Percentiles rank a stretch among this genome's conserved stretches.
Evolutionary conservation across 2,888 invertebrate genomes (phyloP).

Genomic region (Leucophenga montana): DNA sequence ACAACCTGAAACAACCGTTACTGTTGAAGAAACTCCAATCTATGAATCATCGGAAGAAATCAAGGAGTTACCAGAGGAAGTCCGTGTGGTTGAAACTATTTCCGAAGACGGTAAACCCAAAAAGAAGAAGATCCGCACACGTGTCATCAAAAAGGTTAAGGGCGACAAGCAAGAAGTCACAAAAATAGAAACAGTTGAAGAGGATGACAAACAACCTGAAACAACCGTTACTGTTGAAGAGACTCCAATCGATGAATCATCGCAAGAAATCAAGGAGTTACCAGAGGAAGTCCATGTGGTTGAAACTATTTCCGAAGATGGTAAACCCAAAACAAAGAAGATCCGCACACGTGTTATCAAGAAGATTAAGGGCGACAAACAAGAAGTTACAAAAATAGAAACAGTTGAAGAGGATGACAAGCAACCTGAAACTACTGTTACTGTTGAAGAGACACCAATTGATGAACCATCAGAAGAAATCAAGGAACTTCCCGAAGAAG

Average conservation of each 20-base stretch:
- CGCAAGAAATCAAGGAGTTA: too few relatives aligned
- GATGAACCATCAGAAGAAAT: constrained; percentile 24
- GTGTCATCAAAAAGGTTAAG: constrained; percentile 26
- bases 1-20: constrained; percentile 22
- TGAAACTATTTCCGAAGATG: too few relatives aligned
- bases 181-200: constrained; percentile 30
- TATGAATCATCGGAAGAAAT: constrained; percentile 21
- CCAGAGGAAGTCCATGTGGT: too few relatives aligned
- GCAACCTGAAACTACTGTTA: constrained; percentile 42
- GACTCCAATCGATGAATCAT: constrained; percentile 20
- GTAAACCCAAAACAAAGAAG: constrained; percentile 44
- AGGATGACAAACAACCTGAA: constrained; percentile 27
- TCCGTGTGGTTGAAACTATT: constrained; percentile 25
- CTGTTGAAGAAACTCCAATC: constrained; percentile 25
- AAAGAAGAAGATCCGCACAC: constrained; percentile 27
- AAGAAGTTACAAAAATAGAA: constrained; percentile 48
- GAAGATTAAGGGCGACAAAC: constrained; percentile 48
- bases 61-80: constrained; percentile 28
- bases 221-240: constrained; percentile 27
- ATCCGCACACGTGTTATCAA: constrained; percentile 46
- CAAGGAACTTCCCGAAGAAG: constrained; percentile 33
- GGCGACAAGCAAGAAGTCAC: constrained; percentile 31
- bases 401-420: constrained; percentile 47
- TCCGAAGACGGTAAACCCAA: constrained; percentile 28
- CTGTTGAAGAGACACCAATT: constrained; percentile 37